Evolutionary conservation across 2,888 invertebrate genomes (phyloP), one percentile per base, ranked within the genome.

Genomic region (Leptopilina syphax): DNA sequence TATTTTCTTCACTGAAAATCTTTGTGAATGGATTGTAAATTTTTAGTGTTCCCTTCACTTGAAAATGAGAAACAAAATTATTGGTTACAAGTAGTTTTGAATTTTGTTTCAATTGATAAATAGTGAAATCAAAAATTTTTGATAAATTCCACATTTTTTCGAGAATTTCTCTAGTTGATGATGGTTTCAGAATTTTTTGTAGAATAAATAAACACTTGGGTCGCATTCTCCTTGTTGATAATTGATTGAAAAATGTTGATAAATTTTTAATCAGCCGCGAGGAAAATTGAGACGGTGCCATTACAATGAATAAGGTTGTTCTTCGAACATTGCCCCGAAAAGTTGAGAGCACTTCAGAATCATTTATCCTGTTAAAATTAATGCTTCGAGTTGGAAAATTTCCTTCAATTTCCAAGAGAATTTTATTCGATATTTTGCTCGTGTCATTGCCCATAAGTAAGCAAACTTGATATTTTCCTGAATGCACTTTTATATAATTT

Each of bases 361-460:
- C 24, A 63, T 63, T 63, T 5, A 63, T 63, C 24, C 6, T 24
- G 8, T 63, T 18, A 24, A 63, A 63, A 24, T 24, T 63, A 9
- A 63, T 18, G 63, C 63, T 63, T 8, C 63, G 63, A 63, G 63
- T 63, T 63, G 63, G 63, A 63, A 63, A 63, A 63, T 63, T 63
- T 9, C 18, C 24, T 24, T 63, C 63, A 63, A 63, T 63, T 24
- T 63, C 24, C 7, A 24, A 24, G 24, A 63, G n/a, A 24, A 63
- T 63, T 6, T 63, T 7, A 24, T 18, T 63, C 24, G 24, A 24
- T 63, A 24, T 63, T 24, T 9, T 63, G 7, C 24, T 24, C 18
- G 8, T 9, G 24, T 24, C 24, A 24, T 63, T 63, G n/a, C 24
- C 63, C 63, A 63, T 9, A 18, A 63, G 18, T 24, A 63, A 18